phyloP scores from a whole-genome alignment of 64 coral and sea anemone species.

The Anthopleura sola region DNA sequence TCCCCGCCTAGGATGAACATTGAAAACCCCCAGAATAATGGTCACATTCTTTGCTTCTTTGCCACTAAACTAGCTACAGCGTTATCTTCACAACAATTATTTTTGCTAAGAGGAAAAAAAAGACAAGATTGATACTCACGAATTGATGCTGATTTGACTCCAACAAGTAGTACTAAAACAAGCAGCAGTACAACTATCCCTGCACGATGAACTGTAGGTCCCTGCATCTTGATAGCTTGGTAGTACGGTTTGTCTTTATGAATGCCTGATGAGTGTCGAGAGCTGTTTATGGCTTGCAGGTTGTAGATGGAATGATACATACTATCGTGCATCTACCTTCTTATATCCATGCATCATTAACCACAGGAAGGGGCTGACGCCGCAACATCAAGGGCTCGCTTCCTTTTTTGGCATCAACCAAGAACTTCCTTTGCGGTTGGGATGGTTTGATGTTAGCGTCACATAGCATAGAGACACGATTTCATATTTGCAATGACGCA shows the following conservation, averaged over 20 bases:
- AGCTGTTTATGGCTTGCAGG: neutral
- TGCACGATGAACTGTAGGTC: neutral
- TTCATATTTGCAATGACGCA: neutral
- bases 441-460: neutral
- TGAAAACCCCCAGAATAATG: too few relatives aligned
- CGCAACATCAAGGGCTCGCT: neutral
- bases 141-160: neutral
- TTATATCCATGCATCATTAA: neutral
- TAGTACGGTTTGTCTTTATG: too few relatives aligned
- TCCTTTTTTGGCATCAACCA: neutral
- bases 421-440: neutral
- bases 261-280: neutral
- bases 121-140: neutral
- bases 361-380: neutral
- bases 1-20: too few relatives aligned
- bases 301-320: neutral
- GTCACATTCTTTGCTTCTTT: too few relatives aligned
- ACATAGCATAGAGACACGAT: neutral
- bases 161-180: neutral
- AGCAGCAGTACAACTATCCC: neutral
- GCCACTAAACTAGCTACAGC: too few relatives aligned
- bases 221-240: neutral
- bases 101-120: neutral
- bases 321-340: neutral
- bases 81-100: too few relatives aligned